Evolutionary conservation across 1,140 invertebrate species (phyloP).

Genomic region (Anastatus disparis): DNA sequence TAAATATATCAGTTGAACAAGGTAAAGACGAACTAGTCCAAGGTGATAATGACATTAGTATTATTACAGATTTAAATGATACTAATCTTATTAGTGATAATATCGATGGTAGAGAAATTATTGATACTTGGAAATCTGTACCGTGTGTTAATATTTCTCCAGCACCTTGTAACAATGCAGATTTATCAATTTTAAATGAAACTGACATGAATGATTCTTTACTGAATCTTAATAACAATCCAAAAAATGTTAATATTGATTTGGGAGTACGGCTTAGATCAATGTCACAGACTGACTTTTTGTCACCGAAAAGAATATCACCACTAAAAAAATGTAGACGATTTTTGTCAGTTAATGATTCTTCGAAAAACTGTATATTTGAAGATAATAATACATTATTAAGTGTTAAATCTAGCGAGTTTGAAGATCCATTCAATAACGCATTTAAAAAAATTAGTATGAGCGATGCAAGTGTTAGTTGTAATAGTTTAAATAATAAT

Average conservation of each 20-base stretch:
- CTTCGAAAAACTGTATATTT: constrained; percentile 14
- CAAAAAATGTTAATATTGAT: constrained; percentile 24
- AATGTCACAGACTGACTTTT: constrained; percentile 15
- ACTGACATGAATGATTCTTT: constrained; percentile 57
- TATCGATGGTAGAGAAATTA: background rate
- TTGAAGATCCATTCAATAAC: constrained; percentile 41
- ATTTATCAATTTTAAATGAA: constrained; percentile 52
- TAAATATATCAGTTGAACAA: background rate
- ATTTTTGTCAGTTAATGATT: constrained; percentile 49
- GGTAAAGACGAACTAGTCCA: background rate
- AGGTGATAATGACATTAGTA: constrained; percentile 20
- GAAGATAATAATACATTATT: constrained; percentile 25
- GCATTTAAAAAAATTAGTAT: constrained; percentile 38
- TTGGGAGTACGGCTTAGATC: constrained; percentile 28
- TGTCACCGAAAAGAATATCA: background rate
- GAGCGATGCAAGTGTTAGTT: constrained; percentile 15
- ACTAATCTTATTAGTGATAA: constrained; percentile 28
- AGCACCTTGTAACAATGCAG: background rate
- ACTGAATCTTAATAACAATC: constrained; percentile 25
- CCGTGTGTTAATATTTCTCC: constrained; percentile 11
- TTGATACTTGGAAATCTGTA: constrained; percentile 15
- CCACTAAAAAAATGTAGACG: constrained; percentile 38
- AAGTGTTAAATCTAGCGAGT: constrained; percentile 20
- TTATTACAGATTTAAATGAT: constrained; percentile 29
- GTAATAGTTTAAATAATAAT: constrained; percentile 36